phyloP scores from a whole-genome alignment of 2,888 invertebrate species.

The Sarcophaga caerulescens region DNA sequence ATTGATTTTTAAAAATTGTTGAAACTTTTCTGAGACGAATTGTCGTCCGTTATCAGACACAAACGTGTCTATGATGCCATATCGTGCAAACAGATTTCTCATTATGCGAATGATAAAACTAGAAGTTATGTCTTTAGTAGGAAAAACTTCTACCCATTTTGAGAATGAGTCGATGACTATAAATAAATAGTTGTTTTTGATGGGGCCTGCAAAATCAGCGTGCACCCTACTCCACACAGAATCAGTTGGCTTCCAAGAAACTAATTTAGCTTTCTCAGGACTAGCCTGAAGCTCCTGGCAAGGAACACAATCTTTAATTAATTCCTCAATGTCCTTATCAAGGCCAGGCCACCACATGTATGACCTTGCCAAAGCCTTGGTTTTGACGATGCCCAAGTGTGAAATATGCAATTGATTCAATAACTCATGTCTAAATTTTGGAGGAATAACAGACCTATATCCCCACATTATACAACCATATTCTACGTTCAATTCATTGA shows the following conservation, averaged over 20 bases:
- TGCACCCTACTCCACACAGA: conserved; percentile 39
- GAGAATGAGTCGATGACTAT: conserved; percentile 1
- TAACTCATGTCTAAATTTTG: conserved; percentile 30
- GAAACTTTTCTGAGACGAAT: conserved; percentile 42
- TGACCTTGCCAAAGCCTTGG: conserved; percentile 32
- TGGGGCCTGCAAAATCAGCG: conserved; percentile 38
- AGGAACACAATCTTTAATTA: conserved; percentile 18
- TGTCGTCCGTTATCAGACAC: conserved; percentile 40
- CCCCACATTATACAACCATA: conserved; percentile 16
- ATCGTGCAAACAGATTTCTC: conserved; percentile 35
- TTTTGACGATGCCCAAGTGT: conserved; percentile 23
- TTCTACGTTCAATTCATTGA: neutral
- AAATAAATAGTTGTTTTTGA: conserved; percentile 38
- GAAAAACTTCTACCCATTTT: conserved; percentile 29
- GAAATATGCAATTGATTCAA: conserved; percentile 36
- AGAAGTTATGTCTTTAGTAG: conserved; percentile 38
- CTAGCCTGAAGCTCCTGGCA: conserved; percentile 35
- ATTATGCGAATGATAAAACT: conserved; percentile 25
- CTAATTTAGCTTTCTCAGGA: conserved; percentile 27
- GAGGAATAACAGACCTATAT: conserved; percentile 36
- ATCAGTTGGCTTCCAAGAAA: conserved; percentile 36
- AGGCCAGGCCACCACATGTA: conserved; percentile 45
- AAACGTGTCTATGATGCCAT: conserved; percentile 27
- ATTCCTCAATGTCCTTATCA: conserved; percentile 25
- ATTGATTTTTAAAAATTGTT: too few relatives aligned